These are phyloP conservation scores for Rallus crepitans DNA, from an alignment of 2,797 vertebrate genomes.

Conservation along the genomic window DNA sequence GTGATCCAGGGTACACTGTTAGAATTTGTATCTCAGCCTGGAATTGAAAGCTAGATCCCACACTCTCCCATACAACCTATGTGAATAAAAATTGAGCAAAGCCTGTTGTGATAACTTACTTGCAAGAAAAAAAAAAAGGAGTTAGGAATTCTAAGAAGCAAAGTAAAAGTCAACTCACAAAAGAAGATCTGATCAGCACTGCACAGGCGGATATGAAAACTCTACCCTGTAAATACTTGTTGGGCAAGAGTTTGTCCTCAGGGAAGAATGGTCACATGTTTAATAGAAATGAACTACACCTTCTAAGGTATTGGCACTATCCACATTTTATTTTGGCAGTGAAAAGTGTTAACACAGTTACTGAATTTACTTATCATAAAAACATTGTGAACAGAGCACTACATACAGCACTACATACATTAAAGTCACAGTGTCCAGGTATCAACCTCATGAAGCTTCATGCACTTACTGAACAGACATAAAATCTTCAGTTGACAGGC, in stretches of 20 bases:
- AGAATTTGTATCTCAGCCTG: background rate
- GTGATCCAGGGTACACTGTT: accelerated
- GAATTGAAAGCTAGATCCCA: background rate
- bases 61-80: background rate
- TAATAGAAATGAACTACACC: background rate
- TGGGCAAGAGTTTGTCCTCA: background rate
- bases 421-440: constrained; percentile 23
- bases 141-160: background rate
- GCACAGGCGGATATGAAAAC: background rate
- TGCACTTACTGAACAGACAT: constrained; percentile 39
- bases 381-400: constrained; percentile 39
- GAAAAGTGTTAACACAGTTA: background rate
- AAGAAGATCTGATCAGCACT: background rate
- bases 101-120: background rate
- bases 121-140: background rate
- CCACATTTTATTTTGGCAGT: background rate
- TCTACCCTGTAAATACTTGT: background rate
- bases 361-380: background rate
- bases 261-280: background rate
- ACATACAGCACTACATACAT: constrained; percentile 33
- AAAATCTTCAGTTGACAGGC: constrained; percentile 14
- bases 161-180: background rate
- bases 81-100: background rate
- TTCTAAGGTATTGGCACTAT: background rate
- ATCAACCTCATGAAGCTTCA: constrained; percentile 46